phyloP scores from a whole-genome alignment of 1,140 invertebrate genomes.

The Apis cerana region DNA sequence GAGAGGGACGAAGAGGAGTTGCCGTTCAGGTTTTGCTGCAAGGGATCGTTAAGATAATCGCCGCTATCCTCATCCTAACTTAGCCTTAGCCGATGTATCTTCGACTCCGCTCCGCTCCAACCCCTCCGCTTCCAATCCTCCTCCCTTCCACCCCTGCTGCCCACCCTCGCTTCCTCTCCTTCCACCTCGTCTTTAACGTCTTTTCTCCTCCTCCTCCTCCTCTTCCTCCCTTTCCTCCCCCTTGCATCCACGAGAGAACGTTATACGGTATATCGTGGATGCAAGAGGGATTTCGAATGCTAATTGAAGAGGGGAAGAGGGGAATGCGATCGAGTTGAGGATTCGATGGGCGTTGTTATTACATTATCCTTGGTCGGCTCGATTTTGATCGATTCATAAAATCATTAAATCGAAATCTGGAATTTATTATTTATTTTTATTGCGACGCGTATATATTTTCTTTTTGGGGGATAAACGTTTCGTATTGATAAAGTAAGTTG shows the following conservation, averaged over 20 bases:
- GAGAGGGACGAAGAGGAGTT: constrained; percentile 69
- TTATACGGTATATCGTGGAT: neutral
- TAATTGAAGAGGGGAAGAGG: neutral
- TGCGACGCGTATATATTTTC: no score
- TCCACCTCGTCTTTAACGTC: neutral
- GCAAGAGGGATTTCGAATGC: neutral
- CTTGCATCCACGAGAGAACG: neutral
- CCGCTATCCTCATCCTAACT: constrained; percentile 79
- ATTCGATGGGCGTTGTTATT: no score
- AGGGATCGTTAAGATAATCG: constrained; percentile 81
- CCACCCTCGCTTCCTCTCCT: constrained; percentile 5
- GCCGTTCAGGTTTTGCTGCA: constrained; percentile 80
- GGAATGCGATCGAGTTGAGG: neutral
- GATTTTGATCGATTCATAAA: no score
- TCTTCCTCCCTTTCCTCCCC: neutral
- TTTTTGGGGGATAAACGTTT: no score
- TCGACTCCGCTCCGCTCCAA: constrained; percentile 43
- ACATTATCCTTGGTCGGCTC: no score
- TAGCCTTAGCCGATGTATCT: constrained; percentile 71
- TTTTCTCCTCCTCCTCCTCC: neutral
- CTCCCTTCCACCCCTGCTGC: neutral
- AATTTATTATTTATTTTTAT: no score
- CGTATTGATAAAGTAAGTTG: neutral
- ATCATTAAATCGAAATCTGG: no score
- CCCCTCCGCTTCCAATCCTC: constrained; percentile 20